These are phyloP conservation scores for Sisor rabdophorus DNA, from an alignment of 2,113 vertebrate species.

Conservation along the genomic window DNA sequence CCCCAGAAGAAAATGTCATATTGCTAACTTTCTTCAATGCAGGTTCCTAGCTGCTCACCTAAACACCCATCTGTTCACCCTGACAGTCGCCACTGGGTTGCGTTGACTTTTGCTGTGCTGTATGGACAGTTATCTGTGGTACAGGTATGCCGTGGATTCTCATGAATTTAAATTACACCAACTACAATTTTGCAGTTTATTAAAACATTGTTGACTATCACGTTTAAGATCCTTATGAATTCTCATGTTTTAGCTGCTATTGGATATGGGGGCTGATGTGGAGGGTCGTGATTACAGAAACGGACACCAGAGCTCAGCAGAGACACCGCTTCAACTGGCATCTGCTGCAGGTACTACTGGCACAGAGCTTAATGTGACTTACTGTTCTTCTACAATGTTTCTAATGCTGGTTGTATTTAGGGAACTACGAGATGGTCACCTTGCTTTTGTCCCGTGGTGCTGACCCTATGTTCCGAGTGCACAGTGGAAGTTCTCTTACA, in stretches of 20 bases:
- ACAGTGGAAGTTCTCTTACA: slow-evolving; percentile 77
- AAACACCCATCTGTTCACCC: slow-evolving; percentile 81
- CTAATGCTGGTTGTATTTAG: slow-evolving; percentile 54
- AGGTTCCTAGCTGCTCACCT: slow-evolving; percentile 81
- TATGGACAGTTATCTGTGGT: slow-evolving; percentile 84
- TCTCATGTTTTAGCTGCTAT: slow-evolving; percentile 72
- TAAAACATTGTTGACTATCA: background rate
- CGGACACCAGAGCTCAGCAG: slow-evolving; percentile 76
- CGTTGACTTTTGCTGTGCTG: slow-evolving; percentile 84
- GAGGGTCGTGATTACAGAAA: slow-evolving; percentile 78
- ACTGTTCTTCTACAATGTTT: background rate
- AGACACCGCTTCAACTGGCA: slow-evolving; percentile 89
- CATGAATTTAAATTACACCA: background rate
- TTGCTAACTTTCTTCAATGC: background rate
- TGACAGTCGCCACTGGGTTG: slow-evolving; percentile 83
- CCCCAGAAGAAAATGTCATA: no score
- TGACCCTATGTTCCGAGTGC: slow-evolving; percentile 82
- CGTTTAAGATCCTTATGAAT: slow-evolving; percentile 16
- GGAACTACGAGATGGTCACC: slow-evolving; percentile 89
- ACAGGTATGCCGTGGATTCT: slow-evolving; percentile 68
- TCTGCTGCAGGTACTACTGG: slow-evolving; percentile 81
- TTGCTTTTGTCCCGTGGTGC: slow-evolving; percentile 81
- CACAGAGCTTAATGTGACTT: no score
- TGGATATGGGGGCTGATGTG: slow-evolving; percentile 88
- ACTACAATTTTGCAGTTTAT: background rate